Evolutionary conservation across 2,797 vertebrate species (phyloP), one percentile per base, ranked within the genome.

Genomic region (Scolopax bukidnonensis): DNA sequence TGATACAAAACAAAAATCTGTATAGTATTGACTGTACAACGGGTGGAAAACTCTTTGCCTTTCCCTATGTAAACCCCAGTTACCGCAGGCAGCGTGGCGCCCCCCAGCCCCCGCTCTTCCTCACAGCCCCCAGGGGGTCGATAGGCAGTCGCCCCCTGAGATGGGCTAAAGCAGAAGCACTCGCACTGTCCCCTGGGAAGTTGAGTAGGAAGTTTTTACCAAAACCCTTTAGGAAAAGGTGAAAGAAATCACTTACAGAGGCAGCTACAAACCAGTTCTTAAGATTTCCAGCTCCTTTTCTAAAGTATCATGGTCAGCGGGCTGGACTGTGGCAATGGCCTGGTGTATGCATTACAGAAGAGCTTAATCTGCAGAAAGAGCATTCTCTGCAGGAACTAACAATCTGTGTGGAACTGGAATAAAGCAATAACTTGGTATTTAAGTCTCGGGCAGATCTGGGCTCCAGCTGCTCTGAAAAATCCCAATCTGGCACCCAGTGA

Each of bases 1-100:
- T 94, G 75, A 96, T 96, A 96, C 80, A 92, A 93, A 95, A 92
- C 21, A 7, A 30, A 67, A 63, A 83, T 87, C 75, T 94, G 90
- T 90, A 96, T 96, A 97, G 96, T 88, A 97, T 28, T 89, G 95
- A 97, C 97, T 98, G 97, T 98, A 97, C 98, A 98, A 93, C 40
- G 61, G 84, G 89, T 32, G 84, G 69, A 71, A 68, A 83, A 43
- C 56, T 47, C 50, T 36, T 41, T 43, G 59, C 45, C 70, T 56
- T 67, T 70, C 64, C 47, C 45, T 16, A 4, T 16, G 48, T 1
- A 21, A 75, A 76, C 4, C 32, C 53, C 36, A 11, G 51, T 33
- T 38, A 71, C 71, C 7, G 30, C 79, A 63, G 82, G 28, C 45
- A 79, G 70, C 69, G 20, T 6, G 1, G 1, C 4, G 41, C 65